These are phyloP conservation scores for Hephaestus fuliginosus DNA, from an alignment of 2,797 vertebrate genomes.

Conservation along the genomic window DNA sequence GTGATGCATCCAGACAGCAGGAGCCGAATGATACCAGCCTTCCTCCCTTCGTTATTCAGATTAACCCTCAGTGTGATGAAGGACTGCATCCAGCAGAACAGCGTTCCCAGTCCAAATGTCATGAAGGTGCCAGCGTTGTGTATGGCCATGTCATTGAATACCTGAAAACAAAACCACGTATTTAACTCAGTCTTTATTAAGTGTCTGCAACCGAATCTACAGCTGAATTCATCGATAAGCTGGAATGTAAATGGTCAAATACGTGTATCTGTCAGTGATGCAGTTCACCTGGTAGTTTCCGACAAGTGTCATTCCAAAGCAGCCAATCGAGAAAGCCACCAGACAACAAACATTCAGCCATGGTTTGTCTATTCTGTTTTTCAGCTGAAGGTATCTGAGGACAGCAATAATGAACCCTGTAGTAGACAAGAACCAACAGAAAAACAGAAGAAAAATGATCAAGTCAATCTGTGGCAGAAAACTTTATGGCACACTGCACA, in stretches of 20 bases:
- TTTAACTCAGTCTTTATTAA: not conserved
- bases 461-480: not conserved
- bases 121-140: constrained; percentile 90
- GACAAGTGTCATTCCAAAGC: constrained; percentile 93
- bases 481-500: not conserved
- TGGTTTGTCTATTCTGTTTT: constrained; percentile 83
- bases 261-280: not conserved
- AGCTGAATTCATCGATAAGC: not conserved
- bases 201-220: not conserved
- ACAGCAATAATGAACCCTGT: constrained; percentile 89
- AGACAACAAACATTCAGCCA: constrained; percentile 90
- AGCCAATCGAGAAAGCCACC: constrained; percentile 85
- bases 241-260: too few relatives aligned
- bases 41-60: constrained; percentile 89
- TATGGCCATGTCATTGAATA: constrained; percentile 83
- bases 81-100: constrained; percentile 95
- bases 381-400: constrained; percentile 92
- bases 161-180: constrained; percentile 70
- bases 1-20: constrained; percentile 89
- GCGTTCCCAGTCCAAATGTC: constrained; percentile 90
- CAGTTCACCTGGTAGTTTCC: constrained; percentile 94
- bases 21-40: constrained; percentile 86
- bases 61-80: constrained; percentile 91
- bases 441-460: too few relatives aligned
- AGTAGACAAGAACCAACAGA: constrained; percentile 28